Evolutionary conservation across 1,140 invertebrate species (phyloP).

Genomic region (Diabrotica virgifera): DNA sequence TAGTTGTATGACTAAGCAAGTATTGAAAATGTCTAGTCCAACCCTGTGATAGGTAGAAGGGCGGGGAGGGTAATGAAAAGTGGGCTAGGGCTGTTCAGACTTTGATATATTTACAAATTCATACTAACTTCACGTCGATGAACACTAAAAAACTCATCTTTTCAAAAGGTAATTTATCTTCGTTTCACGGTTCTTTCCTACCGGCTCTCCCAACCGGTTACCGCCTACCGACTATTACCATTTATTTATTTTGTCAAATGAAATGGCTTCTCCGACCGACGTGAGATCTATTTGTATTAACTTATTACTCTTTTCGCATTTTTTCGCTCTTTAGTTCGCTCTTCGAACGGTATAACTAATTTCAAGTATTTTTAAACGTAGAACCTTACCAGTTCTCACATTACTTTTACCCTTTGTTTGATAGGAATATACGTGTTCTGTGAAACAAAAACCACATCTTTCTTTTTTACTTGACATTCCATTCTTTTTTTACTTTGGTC

Average conservation of each 20-base stretch:
- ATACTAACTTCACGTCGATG: conserved; percentile 47
- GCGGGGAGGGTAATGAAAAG: conserved; percentile 43
- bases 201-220: conserved; percentile 5
- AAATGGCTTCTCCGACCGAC: background rate
- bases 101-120: conserved; percentile 49
- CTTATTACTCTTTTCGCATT: background rate
- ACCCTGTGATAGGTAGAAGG: background rate
- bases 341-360: no score
- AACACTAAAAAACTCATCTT: conserved; percentile 48
- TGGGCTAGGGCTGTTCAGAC: conserved; percentile 44
- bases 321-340: background rate
- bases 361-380: no score
- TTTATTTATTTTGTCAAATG: conserved; percentile 16
- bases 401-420: no score
- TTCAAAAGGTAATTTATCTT: conserved; percentile 48
- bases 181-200: conserved; percentile 38
- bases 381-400: no score
- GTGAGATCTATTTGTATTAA: background rate
- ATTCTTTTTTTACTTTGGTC: no score
- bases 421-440: no score
- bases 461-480: no score
- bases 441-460: no score
- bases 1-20: background rate
- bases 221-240: conserved; percentile 18
- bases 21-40: background rate